phyloP scores from a whole-genome alignment of 2,888 invertebrate genomes.

The Heteropelma amictum region DNA sequence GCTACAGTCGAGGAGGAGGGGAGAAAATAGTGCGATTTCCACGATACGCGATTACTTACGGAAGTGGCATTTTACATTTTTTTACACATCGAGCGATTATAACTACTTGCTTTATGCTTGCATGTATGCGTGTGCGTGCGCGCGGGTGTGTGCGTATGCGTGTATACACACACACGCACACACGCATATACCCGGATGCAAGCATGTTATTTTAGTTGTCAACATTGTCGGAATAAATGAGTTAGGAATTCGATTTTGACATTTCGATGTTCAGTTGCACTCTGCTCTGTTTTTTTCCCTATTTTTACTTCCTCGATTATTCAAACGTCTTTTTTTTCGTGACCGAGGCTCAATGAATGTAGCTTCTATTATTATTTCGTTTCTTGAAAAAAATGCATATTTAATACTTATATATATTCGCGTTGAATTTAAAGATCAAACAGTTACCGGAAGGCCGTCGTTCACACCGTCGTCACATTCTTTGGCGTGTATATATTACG shows the following conservation, averaged over 20 bases:
- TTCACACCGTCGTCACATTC: conserved; percentile 35
- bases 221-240: too few relatives aligned
- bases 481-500: conserved; percentile 41
- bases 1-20: too few relatives aligned
- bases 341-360: conserved; percentile 22
- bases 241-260: too few relatives aligned
- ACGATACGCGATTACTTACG: conserved; percentile 21
- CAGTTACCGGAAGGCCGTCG: conserved; percentile 43
- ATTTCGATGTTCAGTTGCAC: neutral
- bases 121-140: neutral
- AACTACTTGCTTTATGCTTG: neutral
- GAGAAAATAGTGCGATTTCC: neutral
- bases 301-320: conserved; percentile 1
- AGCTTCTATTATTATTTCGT: conserved; percentile 3
- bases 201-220: too few relatives aligned
- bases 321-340: conserved; percentile 21
- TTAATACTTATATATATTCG: conserved; percentile 6
- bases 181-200: too few relatives aligned
- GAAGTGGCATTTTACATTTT: conserved; percentile 38
- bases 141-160: neutral
- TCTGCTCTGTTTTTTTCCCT: neutral
- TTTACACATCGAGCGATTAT: conserved; percentile 25
- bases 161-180: neutral
- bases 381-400: conserved; percentile 26
- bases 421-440: neutral